Evolutionary conservation across 2,797 vertebrate genomes (phyloP).

Genomic region (Rhinatrema bivittatum): DNA sequence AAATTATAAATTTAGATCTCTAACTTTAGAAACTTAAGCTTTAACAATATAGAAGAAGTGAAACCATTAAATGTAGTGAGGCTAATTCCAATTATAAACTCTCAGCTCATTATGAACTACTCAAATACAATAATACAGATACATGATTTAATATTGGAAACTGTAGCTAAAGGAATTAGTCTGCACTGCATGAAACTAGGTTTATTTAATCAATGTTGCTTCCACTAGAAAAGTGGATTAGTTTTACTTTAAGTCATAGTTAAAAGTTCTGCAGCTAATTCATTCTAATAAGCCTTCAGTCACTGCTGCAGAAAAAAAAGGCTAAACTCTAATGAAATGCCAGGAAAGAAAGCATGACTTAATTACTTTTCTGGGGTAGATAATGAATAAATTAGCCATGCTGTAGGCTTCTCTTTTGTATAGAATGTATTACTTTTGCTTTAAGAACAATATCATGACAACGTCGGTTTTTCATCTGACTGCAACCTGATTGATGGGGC

Average conservation of each 20-base stretch:
- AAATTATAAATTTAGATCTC: constrained; percentile 8
- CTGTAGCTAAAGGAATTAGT: constrained; percentile 67
- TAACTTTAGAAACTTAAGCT: background rate
- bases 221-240: constrained; percentile 62
- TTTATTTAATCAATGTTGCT: constrained; percentile 70
- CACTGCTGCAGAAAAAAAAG: constrained; percentile 45
- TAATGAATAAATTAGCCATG: constrained; percentile 81
- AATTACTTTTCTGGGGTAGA: constrained; percentile 72
- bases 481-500: constrained; percentile 52
- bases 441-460: constrained; percentile 71
- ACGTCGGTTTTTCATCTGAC: constrained; percentile 62
- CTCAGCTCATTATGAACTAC: constrained; percentile 44
- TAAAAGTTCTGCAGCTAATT: constrained; percentile 74
- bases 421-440: constrained; percentile 70
- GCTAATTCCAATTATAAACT: constrained; percentile 51
- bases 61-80: constrained; percentile 28
- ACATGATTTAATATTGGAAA: constrained; percentile 54
- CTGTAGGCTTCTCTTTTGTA: constrained; percentile 55
- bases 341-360: constrained; percentile 58
- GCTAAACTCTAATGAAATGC: constrained; percentile 56
- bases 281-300: constrained; percentile 69
- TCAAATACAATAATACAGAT: constrained; percentile 48
- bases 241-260: constrained; percentile 63
- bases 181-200: constrained; percentile 53
- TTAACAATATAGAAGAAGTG: background rate